These are phyloP conservation scores for Magallana angulata DNA, from an alignment of 1,140 invertebrate genomes.

Conservation along the genomic window DNA sequence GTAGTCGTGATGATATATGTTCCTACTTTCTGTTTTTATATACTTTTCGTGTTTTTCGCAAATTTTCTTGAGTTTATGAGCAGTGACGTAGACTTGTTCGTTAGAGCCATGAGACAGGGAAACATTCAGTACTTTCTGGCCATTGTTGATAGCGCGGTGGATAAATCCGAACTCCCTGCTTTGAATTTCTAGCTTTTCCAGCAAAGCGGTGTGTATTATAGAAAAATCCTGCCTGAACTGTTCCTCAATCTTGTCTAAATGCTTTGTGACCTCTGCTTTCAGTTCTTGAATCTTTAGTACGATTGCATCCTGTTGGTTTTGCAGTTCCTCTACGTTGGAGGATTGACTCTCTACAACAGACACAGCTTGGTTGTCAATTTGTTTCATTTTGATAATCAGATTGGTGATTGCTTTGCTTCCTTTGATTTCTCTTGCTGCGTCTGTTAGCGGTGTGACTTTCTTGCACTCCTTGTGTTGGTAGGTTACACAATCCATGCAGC, in stretches of 20 bases:
- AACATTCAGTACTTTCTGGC: constrained; percentile 43
- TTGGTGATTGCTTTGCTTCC: background rate
- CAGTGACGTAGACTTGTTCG: constrained; percentile 44
- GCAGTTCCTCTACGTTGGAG: constrained; percentile 47
- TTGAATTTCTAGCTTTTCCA: constrained; percentile 49
- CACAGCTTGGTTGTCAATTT: constrained; percentile 45
- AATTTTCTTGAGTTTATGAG: constrained; percentile 52
- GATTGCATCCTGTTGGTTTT: constrained; percentile 46
- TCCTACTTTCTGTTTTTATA: constrained; percentile 47
- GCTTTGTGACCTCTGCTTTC: constrained; percentile 37
- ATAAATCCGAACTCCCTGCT: constrained; percentile 44
- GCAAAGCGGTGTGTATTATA: constrained; percentile 43
- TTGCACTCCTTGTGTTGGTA: constrained; percentile 49
- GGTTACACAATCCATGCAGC: constrained; percentile 54
- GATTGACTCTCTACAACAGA: constrained; percentile 48
- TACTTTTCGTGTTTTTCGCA: constrained; percentile 50
- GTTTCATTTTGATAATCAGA: constrained; percentile 40
- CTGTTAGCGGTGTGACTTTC: constrained; percentile 45
- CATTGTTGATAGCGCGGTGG: constrained; percentile 46
- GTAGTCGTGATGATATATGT: constrained; percentile 51
- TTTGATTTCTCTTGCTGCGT: constrained; percentile 36
- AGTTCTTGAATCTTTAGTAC: constrained; percentile 34
- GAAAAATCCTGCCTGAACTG: constrained; percentile 50
- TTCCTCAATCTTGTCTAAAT: constrained; percentile 46
- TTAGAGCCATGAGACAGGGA: constrained; percentile 40